Evolutionary conservation across 1,140 invertebrate species (phyloP).

Genomic region (Trachymyrmex cornetzi): DNA sequence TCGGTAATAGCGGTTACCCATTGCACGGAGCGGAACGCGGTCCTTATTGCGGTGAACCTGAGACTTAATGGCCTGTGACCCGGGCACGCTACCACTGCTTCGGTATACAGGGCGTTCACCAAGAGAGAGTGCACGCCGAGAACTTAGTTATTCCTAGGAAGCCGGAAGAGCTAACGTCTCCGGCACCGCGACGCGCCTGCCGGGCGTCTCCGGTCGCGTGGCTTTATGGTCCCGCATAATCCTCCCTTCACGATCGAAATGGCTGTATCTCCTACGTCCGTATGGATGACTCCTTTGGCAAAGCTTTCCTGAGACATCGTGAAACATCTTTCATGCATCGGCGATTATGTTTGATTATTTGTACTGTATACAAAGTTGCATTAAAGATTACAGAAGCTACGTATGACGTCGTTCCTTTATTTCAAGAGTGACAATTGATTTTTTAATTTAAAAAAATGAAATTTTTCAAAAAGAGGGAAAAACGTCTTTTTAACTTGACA

Average conservation of each 20-base stretch:
- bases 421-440: no score
- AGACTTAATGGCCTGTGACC: conserved; percentile 85
- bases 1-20: conserved; percentile 85
- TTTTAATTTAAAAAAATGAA: no score
- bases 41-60: conserved; percentile 82
- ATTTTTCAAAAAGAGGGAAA: no score
- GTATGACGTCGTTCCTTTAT: no score
- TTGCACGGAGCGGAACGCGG: conserved; percentile 79
- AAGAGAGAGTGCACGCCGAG: conserved; percentile 63
- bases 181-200: conserved; percentile 83
- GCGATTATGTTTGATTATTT: conserved; percentile 22
- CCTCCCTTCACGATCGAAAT: conserved; percentile 57
- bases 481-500: no score
- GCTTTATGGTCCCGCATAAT: conserved; percentile 82
- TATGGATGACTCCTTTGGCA: conserved; percentile 49
- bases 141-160: conserved; percentile 82
- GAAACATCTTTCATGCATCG: background rate
- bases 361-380: background rate
- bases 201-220: conserved; percentile 85
- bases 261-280: conserved; percentile 34
- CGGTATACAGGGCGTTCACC: conserved; percentile 21
- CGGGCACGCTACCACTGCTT: conserved; percentile 39
- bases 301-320: conserved; percentile 31
- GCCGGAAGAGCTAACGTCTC: conserved; percentile 82
- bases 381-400: background rate